Percentiles rank a stretch among this genome's conserved stretches.
phyloP scores from a whole-genome alignment of 2,113 vertebrate genomes.

The Chlorocebus sabaeus region DNA sequence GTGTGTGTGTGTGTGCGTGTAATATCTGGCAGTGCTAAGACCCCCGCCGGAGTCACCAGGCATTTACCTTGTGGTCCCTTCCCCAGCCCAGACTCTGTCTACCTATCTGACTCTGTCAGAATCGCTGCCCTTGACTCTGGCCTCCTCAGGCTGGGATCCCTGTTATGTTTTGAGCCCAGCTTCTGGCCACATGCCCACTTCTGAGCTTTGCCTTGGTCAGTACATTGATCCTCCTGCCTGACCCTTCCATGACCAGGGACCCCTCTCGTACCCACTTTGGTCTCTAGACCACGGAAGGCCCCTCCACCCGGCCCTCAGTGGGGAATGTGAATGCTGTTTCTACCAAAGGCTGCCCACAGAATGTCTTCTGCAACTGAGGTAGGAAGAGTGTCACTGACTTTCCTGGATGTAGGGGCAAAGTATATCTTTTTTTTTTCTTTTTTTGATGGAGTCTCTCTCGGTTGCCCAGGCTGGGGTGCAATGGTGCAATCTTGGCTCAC shows the following conservation, averaged over 20 bases:
- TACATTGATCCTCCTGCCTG: neutral
- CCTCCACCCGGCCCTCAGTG: neutral
- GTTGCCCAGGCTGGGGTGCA: too few species aligned
- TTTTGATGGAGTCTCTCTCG: too few species aligned
- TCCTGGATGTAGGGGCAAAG: too few species aligned
- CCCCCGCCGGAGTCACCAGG: neutral
- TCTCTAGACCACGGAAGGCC: neutral
- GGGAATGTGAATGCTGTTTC: neutral
- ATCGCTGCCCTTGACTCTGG: neutral
- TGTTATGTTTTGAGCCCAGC: fast-evolving
- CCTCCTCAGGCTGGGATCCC: neutral
- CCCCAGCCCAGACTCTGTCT: neutral
- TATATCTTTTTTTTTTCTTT: neutral
- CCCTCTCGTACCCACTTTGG: too few species aligned
- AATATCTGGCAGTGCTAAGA: too few species aligned
- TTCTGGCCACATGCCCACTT: neutral
- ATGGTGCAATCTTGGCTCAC: too few species aligned
- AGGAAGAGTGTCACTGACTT: neutral
- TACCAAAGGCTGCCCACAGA: neutral
- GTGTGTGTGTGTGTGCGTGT: too few species aligned
- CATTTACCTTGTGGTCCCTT: neutral
- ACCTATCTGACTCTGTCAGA: neutral
- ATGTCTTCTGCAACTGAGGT: neutral
- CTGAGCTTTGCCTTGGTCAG: neutral
- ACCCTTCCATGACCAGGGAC: neutral